phyloP scores from a whole-genome alignment of 1,140 invertebrate genomes.

The Harpegnathos saltator region DNA sequence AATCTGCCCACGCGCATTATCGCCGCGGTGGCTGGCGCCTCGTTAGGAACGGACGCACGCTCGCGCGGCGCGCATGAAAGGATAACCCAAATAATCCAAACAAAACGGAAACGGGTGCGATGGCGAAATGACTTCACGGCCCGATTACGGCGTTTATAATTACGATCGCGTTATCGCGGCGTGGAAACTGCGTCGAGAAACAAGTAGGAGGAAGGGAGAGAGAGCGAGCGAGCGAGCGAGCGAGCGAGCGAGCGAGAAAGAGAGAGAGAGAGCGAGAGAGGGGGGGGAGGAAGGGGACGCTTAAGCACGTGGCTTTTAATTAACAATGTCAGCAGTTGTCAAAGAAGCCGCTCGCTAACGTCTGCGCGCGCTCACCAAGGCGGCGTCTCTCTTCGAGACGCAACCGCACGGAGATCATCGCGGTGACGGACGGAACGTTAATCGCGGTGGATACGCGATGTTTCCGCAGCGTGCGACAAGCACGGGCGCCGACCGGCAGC shows the following conservation, averaged over 20 bases:
- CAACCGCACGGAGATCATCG: constrained; percentile 33
- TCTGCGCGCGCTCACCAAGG: background rate
- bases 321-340: background rate
- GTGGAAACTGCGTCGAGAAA: background rate
- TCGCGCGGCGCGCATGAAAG: background rate
- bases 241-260: no score
- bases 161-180: background rate
- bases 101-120: background rate
- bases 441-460: constrained; percentile 39
- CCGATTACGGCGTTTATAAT: constrained; percentile 18
- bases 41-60: constrained; percentile 13
- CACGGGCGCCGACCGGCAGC: constrained; percentile 34
- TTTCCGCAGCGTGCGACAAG: constrained; percentile 48
- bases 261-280: no score
- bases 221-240: no score
- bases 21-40: background rate
- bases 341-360: background rate
- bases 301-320: constrained; percentile 3
- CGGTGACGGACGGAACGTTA: constrained; percentile 44
- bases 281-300: background rate
- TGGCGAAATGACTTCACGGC: background rate
- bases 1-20: constrained; percentile 49
- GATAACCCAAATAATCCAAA: constrained; percentile 12
- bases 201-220: no score
- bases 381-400: background rate